Conservation (phyloP, 2,888 invertebrate genomes). For the Limnephilus auricula region DNA sequence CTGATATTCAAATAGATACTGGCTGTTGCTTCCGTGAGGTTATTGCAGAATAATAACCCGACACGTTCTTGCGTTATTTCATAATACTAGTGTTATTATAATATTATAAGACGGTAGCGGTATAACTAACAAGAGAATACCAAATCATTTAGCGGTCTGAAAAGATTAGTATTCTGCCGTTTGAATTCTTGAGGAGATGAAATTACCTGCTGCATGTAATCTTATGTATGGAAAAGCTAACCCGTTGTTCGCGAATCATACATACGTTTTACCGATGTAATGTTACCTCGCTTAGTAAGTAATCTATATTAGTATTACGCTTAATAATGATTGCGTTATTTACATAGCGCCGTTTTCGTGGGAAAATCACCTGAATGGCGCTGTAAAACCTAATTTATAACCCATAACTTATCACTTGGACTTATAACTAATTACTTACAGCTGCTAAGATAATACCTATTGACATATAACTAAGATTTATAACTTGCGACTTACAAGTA, state of each 20-base stretch:
- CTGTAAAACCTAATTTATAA: too few relatives aligned
- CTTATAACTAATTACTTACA: too few relatives aligned
- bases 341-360: too few relatives aligned
- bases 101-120: neutral
- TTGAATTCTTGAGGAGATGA: neutral
- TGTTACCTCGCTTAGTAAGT: neutral
- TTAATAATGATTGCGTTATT: neutral
- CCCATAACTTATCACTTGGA: too few relatives aligned
- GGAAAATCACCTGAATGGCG: too few relatives aligned
- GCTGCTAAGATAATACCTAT: too few relatives aligned
- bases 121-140: neutral
- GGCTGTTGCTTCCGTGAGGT: neutral
- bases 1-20: neutral
- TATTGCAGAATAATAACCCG: neutral
- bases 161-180: neutral
- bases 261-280: neutral
- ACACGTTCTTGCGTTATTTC: neutral
- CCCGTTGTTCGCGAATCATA: neutral
- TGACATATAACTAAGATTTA: too few relatives aligned
- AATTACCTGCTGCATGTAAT: neutral
- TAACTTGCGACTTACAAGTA: too few relatives aligned
- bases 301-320: too few relatives aligned
- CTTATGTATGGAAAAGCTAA: neutral
- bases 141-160: neutral
- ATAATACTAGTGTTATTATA: neutral